These are phyloP conservation scores for Phrynocephalus guinanensis DNA, from an alignment of 2,797 vertebrate genomes.

Conservation along the genomic window DNA sequence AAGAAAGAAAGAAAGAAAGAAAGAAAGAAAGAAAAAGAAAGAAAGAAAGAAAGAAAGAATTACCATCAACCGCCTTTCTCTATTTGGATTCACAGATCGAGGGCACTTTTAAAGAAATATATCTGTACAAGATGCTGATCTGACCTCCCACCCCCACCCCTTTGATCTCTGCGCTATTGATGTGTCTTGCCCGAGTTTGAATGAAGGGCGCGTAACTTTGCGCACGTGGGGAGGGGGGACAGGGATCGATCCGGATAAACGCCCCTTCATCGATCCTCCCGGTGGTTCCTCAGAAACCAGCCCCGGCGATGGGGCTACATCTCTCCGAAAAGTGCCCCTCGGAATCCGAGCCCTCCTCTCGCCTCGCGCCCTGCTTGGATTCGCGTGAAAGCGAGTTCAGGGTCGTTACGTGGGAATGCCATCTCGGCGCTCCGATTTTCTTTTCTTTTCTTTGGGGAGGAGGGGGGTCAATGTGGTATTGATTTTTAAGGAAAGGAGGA, in stretches of 20 bases:
- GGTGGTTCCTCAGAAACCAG: neutral
- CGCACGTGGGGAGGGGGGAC: too few species aligned
- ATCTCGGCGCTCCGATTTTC: constrained; percentile 3
- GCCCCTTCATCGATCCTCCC: neutral
- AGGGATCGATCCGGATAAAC: neutral
- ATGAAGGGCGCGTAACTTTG: neutral
- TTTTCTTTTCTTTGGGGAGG: neutral
- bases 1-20: too few species aligned
- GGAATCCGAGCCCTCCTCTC: too few species aligned
- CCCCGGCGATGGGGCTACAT: neutral
- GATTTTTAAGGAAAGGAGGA: neutral
- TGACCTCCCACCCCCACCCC: neutral
- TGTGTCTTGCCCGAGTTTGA: neutral
- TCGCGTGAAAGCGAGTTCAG: neutral
- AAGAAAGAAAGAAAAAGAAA: too few species aligned
- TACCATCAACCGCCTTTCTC: too few species aligned
- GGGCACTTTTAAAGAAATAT: too few species aligned
- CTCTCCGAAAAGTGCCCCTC: neutral
- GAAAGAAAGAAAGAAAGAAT: neutral
- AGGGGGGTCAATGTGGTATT: neutral
- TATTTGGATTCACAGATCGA: neutral
- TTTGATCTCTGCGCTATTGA: neutral
- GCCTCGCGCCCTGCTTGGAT: constrained; percentile 16
- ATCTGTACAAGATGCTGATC: neutral
- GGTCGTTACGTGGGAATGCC: constrained; percentile 29